Evolutionary conservation across 2,113 vertebrate species (phyloP).

Genomic region (Oceanites oceanicus): DNA sequence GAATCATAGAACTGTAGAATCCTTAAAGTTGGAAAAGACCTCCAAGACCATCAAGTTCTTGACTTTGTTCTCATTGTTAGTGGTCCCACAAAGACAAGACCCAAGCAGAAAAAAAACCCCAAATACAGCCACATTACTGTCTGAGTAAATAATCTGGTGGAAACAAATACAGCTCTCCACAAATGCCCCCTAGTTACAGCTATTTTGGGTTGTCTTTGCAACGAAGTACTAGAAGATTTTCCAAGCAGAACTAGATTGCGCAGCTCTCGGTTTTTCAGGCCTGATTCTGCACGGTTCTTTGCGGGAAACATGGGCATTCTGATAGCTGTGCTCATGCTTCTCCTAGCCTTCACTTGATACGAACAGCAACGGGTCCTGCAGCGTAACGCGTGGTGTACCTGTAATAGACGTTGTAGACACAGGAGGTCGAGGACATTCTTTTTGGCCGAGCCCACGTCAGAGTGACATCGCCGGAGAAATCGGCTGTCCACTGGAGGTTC

Average conservation of each 20-base stretch:
- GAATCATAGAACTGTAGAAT: too few relatives aligned
- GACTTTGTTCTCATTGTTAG: not conserved
- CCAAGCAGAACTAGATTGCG: not conserved
- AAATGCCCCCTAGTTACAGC: not conserved
- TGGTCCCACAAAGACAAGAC: not conserved
- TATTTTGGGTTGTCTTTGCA: not conserved
- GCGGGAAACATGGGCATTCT: accelerated
- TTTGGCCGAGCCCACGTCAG: constrained; percentile 92
- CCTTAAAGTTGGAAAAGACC: too few relatives aligned
- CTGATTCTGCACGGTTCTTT: accelerated
- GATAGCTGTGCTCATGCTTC: not conserved
- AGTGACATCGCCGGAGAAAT: constrained; percentile 86
- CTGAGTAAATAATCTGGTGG: not conserved
- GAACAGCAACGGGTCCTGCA: accelerated
- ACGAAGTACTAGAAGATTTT: not conserved
- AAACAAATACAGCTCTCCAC: not conserved
- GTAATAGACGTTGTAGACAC: constrained; percentile 89
- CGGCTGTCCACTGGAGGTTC: constrained; percentile 91
- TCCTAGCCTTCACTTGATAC: not conserved
- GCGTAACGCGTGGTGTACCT: constrained; percentile 68
- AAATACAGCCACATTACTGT: not conserved
- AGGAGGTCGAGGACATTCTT: constrained; percentile 85
- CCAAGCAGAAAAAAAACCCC: not conserved
- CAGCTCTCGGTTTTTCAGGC: not conserved
- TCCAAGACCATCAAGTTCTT: not conserved